Conservation (phyloP, 2,113 vertebrate species). For the Mellivora capensis region DNA sequence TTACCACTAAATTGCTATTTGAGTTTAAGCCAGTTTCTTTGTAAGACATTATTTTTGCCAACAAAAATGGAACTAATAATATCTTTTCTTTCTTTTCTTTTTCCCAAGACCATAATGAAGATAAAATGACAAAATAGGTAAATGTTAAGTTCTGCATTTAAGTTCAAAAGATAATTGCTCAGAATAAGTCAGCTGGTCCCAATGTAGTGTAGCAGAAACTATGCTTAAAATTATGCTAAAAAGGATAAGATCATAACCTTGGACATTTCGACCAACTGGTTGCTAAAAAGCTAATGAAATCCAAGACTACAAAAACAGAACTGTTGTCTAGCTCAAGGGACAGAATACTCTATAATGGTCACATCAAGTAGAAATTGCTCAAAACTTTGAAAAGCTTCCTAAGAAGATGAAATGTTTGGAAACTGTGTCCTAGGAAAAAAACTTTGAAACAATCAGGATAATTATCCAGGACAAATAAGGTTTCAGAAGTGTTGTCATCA, state of each 20-base stretch:
- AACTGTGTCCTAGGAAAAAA: not conserved
- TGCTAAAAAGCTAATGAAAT: not conserved
- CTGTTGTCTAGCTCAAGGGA: not conserved
- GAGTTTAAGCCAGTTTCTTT: not conserved
- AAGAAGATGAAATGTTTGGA: not conserved
- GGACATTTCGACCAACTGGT: not conserved
- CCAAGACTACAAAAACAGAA: not conserved
- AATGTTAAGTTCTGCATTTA: not conserved
- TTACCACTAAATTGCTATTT: not conserved
- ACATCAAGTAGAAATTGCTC: not conserved
- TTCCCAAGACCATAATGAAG: not conserved
- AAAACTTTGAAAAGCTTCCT: not conserved
- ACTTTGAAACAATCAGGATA: not conserved
- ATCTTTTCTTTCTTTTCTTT: not conserved
- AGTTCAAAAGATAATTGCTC: not conserved
- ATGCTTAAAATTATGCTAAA: not conserved
- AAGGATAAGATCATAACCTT: not conserved
- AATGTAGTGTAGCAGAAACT: not conserved
- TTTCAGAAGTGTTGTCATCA: slow-evolving; percentile 20
- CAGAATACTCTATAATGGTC: not conserved
- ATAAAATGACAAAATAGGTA: not conserved
- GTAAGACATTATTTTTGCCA: not conserved
- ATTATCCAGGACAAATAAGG: not conserved
- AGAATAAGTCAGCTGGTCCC: not conserved
- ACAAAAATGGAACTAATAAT: not conserved